Conservation (phyloP, 2,888 invertebrate species). For the Xestoiulus laeticollis region DNA sequence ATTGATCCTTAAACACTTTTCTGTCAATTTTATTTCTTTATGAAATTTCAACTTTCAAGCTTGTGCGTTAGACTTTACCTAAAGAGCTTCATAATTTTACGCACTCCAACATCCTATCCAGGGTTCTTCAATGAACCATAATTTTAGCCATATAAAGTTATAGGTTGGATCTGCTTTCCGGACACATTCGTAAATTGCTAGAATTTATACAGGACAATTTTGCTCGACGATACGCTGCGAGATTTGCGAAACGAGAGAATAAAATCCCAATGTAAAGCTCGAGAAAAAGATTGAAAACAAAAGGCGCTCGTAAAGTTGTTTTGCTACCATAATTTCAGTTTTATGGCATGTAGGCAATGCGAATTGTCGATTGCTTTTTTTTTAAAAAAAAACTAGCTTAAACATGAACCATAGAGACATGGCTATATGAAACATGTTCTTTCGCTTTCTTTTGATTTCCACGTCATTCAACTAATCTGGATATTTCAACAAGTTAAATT, state of each 20-base stretch:
- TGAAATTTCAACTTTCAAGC: not conserved
- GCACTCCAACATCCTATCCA: not conserved
- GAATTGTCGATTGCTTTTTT: slow-evolving; percentile 6
- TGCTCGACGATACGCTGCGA: not conserved
- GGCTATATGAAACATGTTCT: not conserved
- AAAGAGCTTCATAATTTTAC: not conserved
- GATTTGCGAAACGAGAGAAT: slow-evolving; percentile 19
- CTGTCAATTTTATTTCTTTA: not conserved
- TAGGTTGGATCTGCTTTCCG: not conserved
- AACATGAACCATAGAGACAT: not conserved
- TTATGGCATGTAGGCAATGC: slow-evolving; percentile 7
- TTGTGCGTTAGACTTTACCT: not conserved
- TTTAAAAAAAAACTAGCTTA: not conserved
- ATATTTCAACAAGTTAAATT: not conserved
- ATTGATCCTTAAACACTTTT: not conserved
- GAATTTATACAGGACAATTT: not conserved
- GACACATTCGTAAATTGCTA: not conserved
- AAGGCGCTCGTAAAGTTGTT: slow-evolving; percentile 33
- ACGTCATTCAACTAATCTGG: not conserved
- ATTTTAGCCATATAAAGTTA: not conserved
- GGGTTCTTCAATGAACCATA: not conserved
- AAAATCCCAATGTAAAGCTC: slow-evolving; percentile 16
- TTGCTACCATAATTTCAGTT: slow-evolving; percentile 29
- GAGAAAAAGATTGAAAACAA: slow-evolving; percentile 28
- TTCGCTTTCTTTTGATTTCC: not conserved